These are phyloP conservation scores for Spea bombifrons DNA, from an alignment of 2,113 vertebrate species.

Conservation along the genomic window DNA sequence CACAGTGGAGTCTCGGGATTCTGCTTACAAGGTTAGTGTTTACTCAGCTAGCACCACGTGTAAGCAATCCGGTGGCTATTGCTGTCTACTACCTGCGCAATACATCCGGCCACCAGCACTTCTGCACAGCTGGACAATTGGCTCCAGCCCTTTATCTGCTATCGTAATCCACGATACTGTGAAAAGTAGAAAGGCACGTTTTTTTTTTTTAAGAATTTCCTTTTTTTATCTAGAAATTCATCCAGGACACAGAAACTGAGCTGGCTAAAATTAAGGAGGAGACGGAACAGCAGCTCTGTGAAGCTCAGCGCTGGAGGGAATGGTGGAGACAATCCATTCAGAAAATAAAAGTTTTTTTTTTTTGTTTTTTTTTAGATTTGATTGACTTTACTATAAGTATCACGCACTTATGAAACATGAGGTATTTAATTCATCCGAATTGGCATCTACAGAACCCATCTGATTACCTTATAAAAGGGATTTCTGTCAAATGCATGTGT, in stretches of 20 bases:
- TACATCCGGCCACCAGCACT: neutral
- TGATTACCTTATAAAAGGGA: no score
- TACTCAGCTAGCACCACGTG: no score
- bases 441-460: no score
- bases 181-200: neutral
- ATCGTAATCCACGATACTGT: neutral
- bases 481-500: no score
- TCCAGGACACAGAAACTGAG: slow-evolving; percentile 43
- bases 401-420: no score
- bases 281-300: slow-evolving; percentile 44
- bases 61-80: neutral
- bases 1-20: slow-evolving; percentile 64
- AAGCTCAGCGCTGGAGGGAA: slow-evolving; percentile 45
- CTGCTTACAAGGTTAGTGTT: slow-evolving; percentile 60
- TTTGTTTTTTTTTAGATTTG: no score
- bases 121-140: no score
- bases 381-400: no score
- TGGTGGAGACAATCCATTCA: slow-evolving; percentile 60
- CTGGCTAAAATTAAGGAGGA: slow-evolving; percentile 52
- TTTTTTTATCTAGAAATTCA: slow-evolving; percentile 55
- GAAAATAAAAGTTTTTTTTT: slow-evolving; percentile 52
- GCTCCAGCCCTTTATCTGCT: neutral
- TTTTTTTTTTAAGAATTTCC: neutral
- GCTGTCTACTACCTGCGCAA: neutral
- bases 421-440: no score